Conservation (phyloP, 2,888 invertebrate species). For the Papilio gigon region DNA sequence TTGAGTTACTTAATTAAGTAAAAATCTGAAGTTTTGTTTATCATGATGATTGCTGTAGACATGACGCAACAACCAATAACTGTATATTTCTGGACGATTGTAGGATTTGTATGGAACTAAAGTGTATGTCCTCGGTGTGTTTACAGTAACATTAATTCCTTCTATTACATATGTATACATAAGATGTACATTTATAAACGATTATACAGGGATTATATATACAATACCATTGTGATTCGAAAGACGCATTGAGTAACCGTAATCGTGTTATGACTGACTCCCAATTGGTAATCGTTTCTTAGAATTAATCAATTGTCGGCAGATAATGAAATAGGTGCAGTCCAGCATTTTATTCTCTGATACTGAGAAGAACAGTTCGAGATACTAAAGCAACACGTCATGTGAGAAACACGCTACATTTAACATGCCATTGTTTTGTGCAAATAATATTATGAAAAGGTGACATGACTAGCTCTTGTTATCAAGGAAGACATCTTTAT, state of each 20-base stretch:
- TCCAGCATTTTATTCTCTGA: neutral
- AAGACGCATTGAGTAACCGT: conserved; percentile 7
- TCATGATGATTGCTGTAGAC: no score
- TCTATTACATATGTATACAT: neutral
- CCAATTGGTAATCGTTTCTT: conserved; percentile 7
- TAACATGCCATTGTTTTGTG: neutral
- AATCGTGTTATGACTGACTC: conserved; percentile 7
- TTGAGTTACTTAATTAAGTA: neutral
- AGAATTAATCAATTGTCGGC: conserved; percentile 1
- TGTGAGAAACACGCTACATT: neutral
- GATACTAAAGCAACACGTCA: neutral
- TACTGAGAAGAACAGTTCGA: neutral
- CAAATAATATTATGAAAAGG: no score
- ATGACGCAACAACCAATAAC: neutral
- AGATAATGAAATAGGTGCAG: neutral
- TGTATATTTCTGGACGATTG: neutral
- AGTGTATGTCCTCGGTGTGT: conserved; percentile 11
- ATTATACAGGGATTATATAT: conserved; percentile 6
- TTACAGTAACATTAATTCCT: conserved; percentile 9
- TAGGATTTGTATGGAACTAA: neutral
- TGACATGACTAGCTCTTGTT: no score
- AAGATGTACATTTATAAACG: conserved; percentile 11
- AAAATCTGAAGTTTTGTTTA: neutral
- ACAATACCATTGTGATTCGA: conserved; percentile 18
- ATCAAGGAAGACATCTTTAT: no score